These are phyloP conservation scores for Mactra quadrangularis DNA, from an alignment of 1,140 invertebrate genomes.

Conservation along the genomic window DNA sequence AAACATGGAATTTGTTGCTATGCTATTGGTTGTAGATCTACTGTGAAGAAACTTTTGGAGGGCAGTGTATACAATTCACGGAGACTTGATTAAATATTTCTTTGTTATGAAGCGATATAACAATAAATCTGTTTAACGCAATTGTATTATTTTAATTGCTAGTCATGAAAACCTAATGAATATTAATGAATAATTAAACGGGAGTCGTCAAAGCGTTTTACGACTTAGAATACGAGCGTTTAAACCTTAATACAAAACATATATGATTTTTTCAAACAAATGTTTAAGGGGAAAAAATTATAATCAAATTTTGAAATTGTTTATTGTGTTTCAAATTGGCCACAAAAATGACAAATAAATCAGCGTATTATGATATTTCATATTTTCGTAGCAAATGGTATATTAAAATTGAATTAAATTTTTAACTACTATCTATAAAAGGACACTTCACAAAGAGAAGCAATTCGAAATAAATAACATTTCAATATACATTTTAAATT, in stretches of 20 bases:
- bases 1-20: too few species aligned
- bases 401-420: too few species aligned
- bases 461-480: too few species aligned
- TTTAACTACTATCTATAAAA: too few species aligned
- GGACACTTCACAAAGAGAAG: too few species aligned
- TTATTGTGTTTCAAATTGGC: too few species aligned
- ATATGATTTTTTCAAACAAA: not conserved
- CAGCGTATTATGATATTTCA: not conserved
- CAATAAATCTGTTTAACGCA: slow-evolving; percentile 55
- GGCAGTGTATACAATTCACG: slow-evolving; percentile 53
- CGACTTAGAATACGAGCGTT: slow-evolving; percentile 29
- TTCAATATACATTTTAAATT: too few species aligned
- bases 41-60: too few species aligned
- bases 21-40: too few species aligned
- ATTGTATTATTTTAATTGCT: slow-evolving; percentile 52
- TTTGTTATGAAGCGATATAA: slow-evolving; percentile 48
- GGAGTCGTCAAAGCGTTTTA: slow-evolving; percentile 56
- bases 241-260: slow-evolving; percentile 3
- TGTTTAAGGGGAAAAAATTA: too few species aligned
- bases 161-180: slow-evolving; percentile 40
- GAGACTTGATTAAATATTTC: slow-evolving; percentile 44
- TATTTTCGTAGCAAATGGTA: not conserved
- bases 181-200: slow-evolving; percentile 58
- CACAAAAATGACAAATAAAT: not conserved
- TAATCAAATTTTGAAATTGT: too few species aligned